These are phyloP conservation scores for Salvelinus fontinalis DNA, from an alignment of 2,113 vertebrate species.

Conservation along the genomic window DNA sequence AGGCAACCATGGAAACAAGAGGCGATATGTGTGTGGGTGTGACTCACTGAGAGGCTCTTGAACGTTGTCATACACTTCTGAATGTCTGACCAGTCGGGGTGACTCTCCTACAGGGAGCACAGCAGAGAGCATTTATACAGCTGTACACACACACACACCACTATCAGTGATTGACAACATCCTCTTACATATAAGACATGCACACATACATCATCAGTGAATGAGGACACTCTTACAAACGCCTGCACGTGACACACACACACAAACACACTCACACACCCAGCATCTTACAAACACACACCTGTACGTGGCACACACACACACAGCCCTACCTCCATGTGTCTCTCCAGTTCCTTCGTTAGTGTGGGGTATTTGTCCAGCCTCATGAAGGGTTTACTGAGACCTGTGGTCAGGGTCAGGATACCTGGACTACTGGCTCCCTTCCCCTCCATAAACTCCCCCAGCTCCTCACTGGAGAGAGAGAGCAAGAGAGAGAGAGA, in stretches of 20 bases:
- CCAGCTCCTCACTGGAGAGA: conserved; percentile 84
- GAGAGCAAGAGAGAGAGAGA: background rate
- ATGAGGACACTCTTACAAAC: background rate
- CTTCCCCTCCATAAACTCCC: conserved; percentile 95
- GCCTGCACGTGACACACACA: background rate
- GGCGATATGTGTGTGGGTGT: background rate
- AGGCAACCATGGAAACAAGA: background rate
- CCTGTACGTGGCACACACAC: too few species aligned
- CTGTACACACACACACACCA: background rate
- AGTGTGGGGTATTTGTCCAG: conserved; percentile 96
- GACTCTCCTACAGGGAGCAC: conserved; percentile 80
- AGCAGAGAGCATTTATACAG: background rate
- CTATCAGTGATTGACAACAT: background rate
- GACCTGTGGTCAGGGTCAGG: conserved; percentile 92
- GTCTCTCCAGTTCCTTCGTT: conserved; percentile 96
- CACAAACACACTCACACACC: background rate
- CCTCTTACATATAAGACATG: background rate
- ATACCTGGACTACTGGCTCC: conserved; percentile 92
- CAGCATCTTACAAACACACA: background rate
- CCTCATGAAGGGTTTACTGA: conserved; percentile 99
- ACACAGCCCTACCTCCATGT: conserved; percentile 89
- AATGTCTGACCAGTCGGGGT: conserved; percentile 91
- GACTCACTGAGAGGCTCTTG: conserved; percentile 92
- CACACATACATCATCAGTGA: background rate
- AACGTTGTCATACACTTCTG: conserved; percentile 95